Conservation (phyloP, 35 echinoderm and acorn worm species). For the Apostichopus parvimensis region DNA sequence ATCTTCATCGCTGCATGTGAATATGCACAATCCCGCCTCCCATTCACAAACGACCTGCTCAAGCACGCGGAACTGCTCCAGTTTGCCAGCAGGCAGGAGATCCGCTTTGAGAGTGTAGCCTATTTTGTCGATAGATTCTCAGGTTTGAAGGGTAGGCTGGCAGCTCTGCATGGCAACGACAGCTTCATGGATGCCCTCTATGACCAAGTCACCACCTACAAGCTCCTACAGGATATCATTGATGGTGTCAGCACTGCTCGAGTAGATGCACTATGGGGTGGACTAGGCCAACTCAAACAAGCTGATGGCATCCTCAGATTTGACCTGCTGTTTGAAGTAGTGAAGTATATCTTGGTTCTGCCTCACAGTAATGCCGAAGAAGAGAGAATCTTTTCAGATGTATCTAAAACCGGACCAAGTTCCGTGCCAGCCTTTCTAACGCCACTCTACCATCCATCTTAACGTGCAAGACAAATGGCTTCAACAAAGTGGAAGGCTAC, state of each 20-base stretch:
- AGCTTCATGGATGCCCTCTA: neutral
- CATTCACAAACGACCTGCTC: neutral
- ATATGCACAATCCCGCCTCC: neutral
- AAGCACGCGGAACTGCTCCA: too few relatives aligned
- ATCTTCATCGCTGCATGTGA: neutral
- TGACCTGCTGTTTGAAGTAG: neutral
- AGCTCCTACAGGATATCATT: too few relatives aligned
- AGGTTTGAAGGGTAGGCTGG: neutral
- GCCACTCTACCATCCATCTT: too few relatives aligned
- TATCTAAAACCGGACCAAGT: neutral
- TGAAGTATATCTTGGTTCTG: neutral
- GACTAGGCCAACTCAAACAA: neutral
- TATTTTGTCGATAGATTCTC: neutral
- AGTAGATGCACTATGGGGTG: neutral
- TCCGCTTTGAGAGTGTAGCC: neutral
- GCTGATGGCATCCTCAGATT: neutral
- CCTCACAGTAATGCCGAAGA: neutral
- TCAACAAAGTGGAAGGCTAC: neutral
- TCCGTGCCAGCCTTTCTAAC: neutral
- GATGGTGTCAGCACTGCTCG: neutral
- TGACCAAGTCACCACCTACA: too few relatives aligned
- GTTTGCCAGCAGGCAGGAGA: too few relatives aligned
- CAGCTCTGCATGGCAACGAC: neutral
- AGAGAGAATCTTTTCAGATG: constrained; percentile 11
- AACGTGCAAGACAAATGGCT: neutral